These are phyloP conservation scores for Pungitius pungitius DNA, from an alignment of 2,113 vertebrate species.

Conservation along the genomic window DNA sequence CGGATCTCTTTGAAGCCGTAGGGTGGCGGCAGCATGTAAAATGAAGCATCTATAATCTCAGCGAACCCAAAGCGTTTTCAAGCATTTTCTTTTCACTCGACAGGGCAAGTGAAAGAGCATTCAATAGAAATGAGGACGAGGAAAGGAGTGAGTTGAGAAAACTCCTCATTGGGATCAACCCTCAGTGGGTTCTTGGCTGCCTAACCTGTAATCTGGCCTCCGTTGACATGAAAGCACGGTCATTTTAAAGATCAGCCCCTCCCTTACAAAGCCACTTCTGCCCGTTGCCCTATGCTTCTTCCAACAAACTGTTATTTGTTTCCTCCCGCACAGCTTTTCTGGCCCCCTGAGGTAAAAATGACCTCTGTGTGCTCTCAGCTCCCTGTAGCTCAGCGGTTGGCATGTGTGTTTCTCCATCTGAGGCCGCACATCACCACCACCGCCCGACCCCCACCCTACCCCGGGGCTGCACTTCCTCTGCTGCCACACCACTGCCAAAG, in stretches of 20 bases:
- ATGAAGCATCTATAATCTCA: conserved; percentile 40
- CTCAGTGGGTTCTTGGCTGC: background rate
- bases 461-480: conserved; percentile 58
- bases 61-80: conserved; percentile 15
- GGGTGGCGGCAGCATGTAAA: conserved; percentile 38
- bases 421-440: conserved; percentile 26
- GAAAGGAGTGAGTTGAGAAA: background rate
- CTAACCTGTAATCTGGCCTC: background rate
- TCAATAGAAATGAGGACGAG: background rate
- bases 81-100: conserved; percentile 23
- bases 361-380: conserved; percentile 46
- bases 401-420: conserved; percentile 38
- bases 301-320: conserved; percentile 3
- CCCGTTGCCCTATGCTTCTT: conserved; percentile 1
- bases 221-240: background rate
- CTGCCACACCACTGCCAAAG: conserved; percentile 55
- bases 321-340: conserved; percentile 7
- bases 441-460: background rate
- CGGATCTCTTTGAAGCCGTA: conserved; percentile 47
- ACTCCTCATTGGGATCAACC: background rate
- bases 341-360: conserved; percentile 28
- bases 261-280: background rate
- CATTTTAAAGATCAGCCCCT: conserved; percentile 8
- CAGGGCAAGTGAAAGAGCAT: background rate
- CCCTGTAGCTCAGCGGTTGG: conserved; percentile 18